These are phyloP conservation scores for Laterallus jamaicensis DNA, from an alignment of 2,113 vertebrate genomes.

Conservation along the genomic window DNA sequence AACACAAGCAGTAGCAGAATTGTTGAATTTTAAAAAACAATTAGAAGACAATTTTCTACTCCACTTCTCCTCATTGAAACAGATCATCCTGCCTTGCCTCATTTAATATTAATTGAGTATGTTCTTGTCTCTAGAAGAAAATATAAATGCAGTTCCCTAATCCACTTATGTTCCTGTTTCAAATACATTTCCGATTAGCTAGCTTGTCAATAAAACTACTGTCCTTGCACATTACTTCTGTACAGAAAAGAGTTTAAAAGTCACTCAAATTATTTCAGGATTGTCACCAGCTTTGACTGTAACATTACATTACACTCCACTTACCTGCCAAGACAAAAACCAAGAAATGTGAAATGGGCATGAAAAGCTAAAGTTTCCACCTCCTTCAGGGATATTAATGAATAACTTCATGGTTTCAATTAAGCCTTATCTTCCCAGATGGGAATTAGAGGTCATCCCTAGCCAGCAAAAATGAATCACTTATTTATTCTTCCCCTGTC, in stretches of 20 bases:
- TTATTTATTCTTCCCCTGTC: constrained; percentile 9
- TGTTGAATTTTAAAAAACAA: constrained; percentile 30
- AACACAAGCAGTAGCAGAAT: constrained; percentile 5
- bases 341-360: neutral
- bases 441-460: constrained; percentile 25
- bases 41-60: constrained; percentile 38
- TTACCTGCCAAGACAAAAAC: neutral
- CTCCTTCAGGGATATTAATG: constrained; percentile 51
- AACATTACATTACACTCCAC: neutral
- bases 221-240: neutral
- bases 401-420: constrained; percentile 43
- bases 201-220: neutral
- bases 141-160: constrained; percentile 5
- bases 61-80: constrained; percentile 5
- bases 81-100: constrained; percentile 22
- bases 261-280: neutral
- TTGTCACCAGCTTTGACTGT: neutral
- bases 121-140: constrained; percentile 8
- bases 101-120: constrained; percentile 44
- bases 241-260: neutral
- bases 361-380: neutral
- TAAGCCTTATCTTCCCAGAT: constrained; percentile 36
- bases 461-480: constrained; percentile 3
- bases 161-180: neutral
- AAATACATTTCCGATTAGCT: neutral